Conservation (phyloP, 1,140 invertebrate genomes). For the Condylostylus longicornis region DNA sequence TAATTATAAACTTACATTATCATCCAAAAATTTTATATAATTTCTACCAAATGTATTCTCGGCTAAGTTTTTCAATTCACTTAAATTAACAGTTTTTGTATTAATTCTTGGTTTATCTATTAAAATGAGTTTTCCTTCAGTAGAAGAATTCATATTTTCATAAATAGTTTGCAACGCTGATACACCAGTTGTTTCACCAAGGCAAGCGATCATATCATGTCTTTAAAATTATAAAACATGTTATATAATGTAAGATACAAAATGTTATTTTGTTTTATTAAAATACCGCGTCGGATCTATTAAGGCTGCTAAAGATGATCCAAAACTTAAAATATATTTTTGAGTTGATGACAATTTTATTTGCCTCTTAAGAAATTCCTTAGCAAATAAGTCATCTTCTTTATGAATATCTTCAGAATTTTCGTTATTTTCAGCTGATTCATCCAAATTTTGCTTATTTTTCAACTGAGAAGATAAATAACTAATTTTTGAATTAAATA, state of each 20-base stretch:
- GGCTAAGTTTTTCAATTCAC: constrained; percentile 53
- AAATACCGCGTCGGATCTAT: constrained; percentile 44
- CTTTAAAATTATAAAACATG: constrained; percentile 22
- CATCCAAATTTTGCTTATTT: too few relatives aligned
- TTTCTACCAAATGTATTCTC: constrained; percentile 65
- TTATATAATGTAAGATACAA: background rate
- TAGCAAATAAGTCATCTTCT: constrained; percentile 14
- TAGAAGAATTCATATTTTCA: constrained; percentile 36
- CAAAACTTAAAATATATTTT: constrained; percentile 54
- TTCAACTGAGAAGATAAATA: too few relatives aligned
- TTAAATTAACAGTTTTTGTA: constrained; percentile 62
- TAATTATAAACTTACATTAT: constrained; percentile 43
- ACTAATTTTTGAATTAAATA: too few relatives aligned
- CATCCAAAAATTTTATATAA: constrained; percentile 68
- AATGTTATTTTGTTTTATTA: background rate
- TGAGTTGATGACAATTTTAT: constrained; percentile 60
- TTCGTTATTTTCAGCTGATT: background rate
- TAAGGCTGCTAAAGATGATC: constrained; percentile 61
- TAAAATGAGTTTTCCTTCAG: constrained; percentile 59
- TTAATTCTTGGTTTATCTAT: constrained; percentile 73
- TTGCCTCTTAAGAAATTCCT: constrained; percentile 38
- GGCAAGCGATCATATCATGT: constrained; percentile 85
- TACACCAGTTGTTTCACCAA: constrained; percentile 78
- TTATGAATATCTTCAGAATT: background rate
- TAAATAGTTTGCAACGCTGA: constrained; percentile 54